phyloP scores from a whole-genome alignment of 2,113 vertebrate genomes.

The Eolophus roseicapilla region DNA sequence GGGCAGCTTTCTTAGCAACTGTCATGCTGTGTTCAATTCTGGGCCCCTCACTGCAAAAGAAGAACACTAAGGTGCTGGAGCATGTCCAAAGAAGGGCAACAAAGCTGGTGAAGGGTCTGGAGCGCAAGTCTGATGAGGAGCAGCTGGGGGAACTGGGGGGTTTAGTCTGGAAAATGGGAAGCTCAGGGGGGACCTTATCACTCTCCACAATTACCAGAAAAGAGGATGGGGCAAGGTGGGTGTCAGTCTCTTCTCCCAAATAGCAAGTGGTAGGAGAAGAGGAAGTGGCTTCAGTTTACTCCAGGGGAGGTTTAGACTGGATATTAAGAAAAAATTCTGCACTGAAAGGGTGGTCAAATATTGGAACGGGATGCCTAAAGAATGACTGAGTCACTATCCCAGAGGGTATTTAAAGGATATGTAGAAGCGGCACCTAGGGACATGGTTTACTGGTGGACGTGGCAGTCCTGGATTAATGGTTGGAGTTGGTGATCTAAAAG shows the following conservation, averaged over 20 bases:
- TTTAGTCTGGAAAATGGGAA: not conserved
- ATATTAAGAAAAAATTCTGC: not conserved
- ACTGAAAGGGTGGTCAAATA: not conserved
- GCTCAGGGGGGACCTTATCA: not conserved
- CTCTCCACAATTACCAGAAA: not conserved
- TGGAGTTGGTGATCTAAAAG: not conserved
- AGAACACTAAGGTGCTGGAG: not conserved
- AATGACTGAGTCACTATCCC: not conserved
- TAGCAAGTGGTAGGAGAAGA: not conserved
- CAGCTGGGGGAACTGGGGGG: not conserved
- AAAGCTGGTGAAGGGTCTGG: not conserved
- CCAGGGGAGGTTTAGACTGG: not conserved
- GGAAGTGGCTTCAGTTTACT: not conserved
- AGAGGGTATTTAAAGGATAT: not conserved
- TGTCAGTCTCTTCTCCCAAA: not conserved
- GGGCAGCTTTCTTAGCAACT: not conserved
- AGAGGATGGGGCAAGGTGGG: accelerated
- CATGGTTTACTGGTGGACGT: not conserved
- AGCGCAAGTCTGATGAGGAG: not conserved
- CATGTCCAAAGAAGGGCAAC: not conserved
- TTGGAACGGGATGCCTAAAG: not conserved
- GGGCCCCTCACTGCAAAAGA: not conserved
- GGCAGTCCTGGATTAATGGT: not conserved
- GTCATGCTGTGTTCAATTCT: not conserved
- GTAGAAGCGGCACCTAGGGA: not conserved